phyloP scores from a whole-genome alignment of 2,888 invertebrate genomes.

The Agonopterix arenella region DNA sequence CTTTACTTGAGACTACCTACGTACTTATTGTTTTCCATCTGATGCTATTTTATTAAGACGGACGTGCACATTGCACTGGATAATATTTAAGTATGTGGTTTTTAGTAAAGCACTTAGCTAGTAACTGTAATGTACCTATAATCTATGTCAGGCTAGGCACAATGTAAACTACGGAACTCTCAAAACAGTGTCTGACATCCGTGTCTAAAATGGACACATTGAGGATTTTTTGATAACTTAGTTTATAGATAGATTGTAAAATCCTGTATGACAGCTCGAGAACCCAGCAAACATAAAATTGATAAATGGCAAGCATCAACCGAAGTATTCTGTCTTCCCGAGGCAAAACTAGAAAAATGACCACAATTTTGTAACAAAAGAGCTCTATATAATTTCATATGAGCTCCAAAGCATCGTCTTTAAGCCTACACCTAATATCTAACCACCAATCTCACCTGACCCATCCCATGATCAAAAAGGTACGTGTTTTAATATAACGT shows the following conservation, averaged over 20 bases:
- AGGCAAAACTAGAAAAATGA: constrained; percentile 22
- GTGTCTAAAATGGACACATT: too few relatives aligned
- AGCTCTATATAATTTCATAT: constrained; percentile 31
- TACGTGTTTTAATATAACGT: constrained; percentile 2
- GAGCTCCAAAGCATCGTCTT: constrained; percentile 18
- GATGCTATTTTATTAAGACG: too few relatives aligned
- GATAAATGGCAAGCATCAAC: neutral
- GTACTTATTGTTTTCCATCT: too few relatives aligned
- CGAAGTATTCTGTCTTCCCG: neutral
- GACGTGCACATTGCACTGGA: too few relatives aligned
- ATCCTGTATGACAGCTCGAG: neutral
- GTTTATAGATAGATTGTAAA: neutral
- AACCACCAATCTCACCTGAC: constrained; percentile 19
- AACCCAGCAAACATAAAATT: neutral
- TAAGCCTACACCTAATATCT: constrained; percentile 21
- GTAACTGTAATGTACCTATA: too few relatives aligned
- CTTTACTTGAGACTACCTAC: too few relatives aligned
- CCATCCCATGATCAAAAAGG: constrained; percentile 7
- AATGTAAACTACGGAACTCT: too few relatives aligned
- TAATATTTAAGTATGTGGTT: too few relatives aligned
- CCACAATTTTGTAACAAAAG: constrained; percentile 34
- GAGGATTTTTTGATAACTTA: too few relatives aligned
- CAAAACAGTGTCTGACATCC: too few relatives aligned
- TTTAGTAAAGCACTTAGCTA: too few relatives aligned
- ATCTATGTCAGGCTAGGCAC: too few relatives aligned